phyloP scores from a whole-genome alignment of 2,113 vertebrate genomes.

The Pogona vitticeps region DNA sequence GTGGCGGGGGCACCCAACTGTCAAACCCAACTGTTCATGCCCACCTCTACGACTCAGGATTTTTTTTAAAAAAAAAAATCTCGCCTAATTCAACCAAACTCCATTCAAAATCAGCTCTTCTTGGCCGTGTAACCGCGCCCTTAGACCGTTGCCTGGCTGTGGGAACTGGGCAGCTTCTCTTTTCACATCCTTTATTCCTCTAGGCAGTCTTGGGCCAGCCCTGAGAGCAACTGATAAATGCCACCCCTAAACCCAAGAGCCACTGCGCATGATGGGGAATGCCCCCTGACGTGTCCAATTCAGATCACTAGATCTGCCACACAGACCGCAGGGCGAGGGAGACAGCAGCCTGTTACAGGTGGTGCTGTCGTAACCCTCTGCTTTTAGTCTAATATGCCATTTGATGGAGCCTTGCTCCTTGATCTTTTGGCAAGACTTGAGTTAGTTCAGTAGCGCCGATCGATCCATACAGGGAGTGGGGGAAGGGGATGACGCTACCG shows the following conservation, averaged over 20 bases:
- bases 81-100: no score
- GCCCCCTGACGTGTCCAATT: neutral
- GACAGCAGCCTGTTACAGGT: neutral
- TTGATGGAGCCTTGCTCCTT: constrained; percentile 9
- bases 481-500: neutral
- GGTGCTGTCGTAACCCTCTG: neutral
- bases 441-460: neutral
- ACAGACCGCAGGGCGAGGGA: neutral
- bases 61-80: no score
- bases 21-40: no score
- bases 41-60: no score
- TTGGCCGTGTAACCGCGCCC: no score
- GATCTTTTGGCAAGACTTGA: neutral
- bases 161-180: no score
- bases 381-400: neutral
- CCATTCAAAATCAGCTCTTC: no score
- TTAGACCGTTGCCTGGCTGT: no score
- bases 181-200: neutral
- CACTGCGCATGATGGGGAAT: neutral
- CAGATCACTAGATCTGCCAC: no score
- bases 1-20: no score
- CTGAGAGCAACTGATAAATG: neutral
- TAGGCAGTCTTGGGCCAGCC: neutral
- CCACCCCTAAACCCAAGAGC: neutral
- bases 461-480: neutral